Evolutionary conservation across 2,113 vertebrate genomes (phyloP), one percentile per base, ranked within the genome.

Genomic region (Periophthalmus modestus): DNA sequence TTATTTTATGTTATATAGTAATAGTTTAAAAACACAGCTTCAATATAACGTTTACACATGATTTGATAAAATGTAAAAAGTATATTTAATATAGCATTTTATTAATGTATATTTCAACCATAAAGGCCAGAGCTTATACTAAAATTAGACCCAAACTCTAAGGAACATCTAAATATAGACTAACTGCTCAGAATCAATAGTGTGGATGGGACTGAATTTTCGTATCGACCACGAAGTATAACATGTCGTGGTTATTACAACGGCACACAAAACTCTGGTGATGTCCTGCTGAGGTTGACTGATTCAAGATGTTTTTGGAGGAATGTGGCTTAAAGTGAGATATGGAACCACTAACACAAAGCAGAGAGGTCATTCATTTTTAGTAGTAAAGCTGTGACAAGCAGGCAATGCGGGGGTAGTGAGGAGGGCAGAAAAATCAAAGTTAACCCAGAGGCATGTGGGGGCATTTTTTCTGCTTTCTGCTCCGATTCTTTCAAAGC

Each of bases 311-410:
- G 87, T 84, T 80, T 71, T 16, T 61, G 47, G 34, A 77, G 72
- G 84, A 88, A 90, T 89, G 87, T 68, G 67, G 77, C 81, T 75
- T 70, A 81, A 87, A 82, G 81, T 81, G 77, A 88, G 65, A 83
- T 82, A 85, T 70, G 65, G 67, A 86, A 84, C 79, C 66, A 61
- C 75, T 81, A 88, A 91, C 79, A 74, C 55, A 74, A 87, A 88
- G 83, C 82, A 80, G 65, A 73, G 15, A 71, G 73, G 39, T 23
- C 55, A 69, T 72, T 80, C 24, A 55, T 75, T 75, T 68, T 65
- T 63, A 47, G 36, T 67, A 67, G 65, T 67, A 67, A 67, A 48
- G 48, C 16, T 71, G 46, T 68, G 55, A 66, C 46, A 63, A 73
- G 34, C 2, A n/a, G 62, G 62, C 62, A 65, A 65, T 13, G n/a